Evolutionary conservation across 2,888 invertebrate genomes (phyloP), one percentile per base, ranked within the genome.

Genomic region (Ferrisia virgata): DNA sequence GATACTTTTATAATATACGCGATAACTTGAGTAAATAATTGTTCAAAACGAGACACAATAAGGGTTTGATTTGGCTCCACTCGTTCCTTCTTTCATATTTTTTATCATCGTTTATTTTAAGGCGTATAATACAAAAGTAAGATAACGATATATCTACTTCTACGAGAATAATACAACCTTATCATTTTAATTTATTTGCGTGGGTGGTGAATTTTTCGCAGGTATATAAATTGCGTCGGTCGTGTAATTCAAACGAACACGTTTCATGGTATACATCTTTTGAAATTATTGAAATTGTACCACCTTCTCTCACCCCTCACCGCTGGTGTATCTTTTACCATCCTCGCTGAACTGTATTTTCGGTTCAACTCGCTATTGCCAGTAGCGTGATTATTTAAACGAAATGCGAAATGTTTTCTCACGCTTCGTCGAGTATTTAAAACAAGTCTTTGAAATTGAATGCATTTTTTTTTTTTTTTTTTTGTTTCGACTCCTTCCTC

Each of bases 21-120:
- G 58, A 64, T 64, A 64, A 64, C 58, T 64, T 28, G 58, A 64
- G 58, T 64, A 64, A 64, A 64, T 64, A 64, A 64, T 64, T 64
- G 58, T 64, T 64, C 25, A 25, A 64, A 64, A 64, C 25, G 58
- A 64, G 58, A 64, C 58, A 64, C 22, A 25, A 64, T 64, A 64
- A 64, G 58, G 28, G 28, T 64, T 64, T 28, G 58, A 64, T 64
- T 47, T 28, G 28, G 13, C 25, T 28, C 58, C 28, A 2, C 53
- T 53, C 53, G 5, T 28, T 28, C 11, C 58, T 64, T 11, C 18
- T 18, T 53, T 18, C 53, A 18, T 53, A 40, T 18, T 5, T 53
- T 1, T 18, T n/a, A n/a, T 36, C 36, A 8, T 36, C 36, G 8
- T 36, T 36, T n/a, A n/a, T n/a, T n/a, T n/a, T n/a, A n/a, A n/a